Evolutionary conservation across 2,113 vertebrate species (phyloP).

Genomic region (Peromyscus polionotus): DNA sequence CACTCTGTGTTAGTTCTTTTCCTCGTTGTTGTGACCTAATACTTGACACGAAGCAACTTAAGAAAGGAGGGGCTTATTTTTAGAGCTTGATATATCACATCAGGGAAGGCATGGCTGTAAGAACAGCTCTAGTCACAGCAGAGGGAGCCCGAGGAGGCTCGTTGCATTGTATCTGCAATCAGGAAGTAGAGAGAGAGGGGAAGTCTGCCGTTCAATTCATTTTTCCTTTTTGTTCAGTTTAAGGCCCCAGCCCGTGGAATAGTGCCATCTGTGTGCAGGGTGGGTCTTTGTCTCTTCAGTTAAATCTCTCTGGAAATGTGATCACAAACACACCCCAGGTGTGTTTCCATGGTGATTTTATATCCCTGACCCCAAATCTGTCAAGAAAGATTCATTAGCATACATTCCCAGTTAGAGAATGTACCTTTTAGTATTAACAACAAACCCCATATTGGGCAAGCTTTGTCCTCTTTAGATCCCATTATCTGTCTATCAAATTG

Average conservation of each 20-base stretch:
- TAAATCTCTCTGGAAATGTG: not conserved
- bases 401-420: not conserved
- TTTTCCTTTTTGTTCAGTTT: not conserved
- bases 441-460: not conserved
- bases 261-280: too few relatives aligned
- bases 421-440: not conserved
- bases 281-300: not conserved
- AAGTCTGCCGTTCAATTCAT: too few relatives aligned
- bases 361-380: not conserved
- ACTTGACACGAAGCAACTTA: not conserved
- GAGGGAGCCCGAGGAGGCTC: not conserved
- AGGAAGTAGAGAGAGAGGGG: not conserved
- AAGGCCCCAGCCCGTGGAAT: not conserved
- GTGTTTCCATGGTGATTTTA: not conserved
- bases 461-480: not conserved
- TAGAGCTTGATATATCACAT: fast-evolving
- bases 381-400: not conserved
- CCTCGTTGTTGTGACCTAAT: not conserved
- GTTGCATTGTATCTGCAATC: not conserved
- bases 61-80: not conserved
- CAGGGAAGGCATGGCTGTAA: not conserved
- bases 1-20: not conserved
- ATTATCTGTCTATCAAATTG: not conserved
- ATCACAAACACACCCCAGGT: not conserved
- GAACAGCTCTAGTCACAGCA: not conserved